Evolutionary conservation across 2,113 vertebrate species (phyloP).

Genomic region (Glaucidium brasilianum): DNA sequence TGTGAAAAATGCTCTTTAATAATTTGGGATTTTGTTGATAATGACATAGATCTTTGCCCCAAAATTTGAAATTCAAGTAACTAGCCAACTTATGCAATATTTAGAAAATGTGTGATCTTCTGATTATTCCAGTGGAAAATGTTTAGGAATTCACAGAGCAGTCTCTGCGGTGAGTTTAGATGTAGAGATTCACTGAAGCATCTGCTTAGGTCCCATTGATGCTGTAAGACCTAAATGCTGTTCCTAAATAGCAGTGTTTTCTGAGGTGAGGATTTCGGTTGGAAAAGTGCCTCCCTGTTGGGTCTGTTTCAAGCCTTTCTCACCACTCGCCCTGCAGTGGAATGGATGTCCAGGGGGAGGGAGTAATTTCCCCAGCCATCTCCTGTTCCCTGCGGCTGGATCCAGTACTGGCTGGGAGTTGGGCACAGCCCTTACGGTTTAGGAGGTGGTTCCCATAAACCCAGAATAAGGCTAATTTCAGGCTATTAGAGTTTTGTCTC

Average conservation of each 20-base stretch:
- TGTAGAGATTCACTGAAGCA: background rate
- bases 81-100: constrained; percentile 20
- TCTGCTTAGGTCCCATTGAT: background rate
- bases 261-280: background rate
- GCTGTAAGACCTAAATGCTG: background rate
- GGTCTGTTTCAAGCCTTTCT: background rate
- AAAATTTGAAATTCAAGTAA: constrained; percentile 23
- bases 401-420: background rate
- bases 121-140: constrained; percentile 35
- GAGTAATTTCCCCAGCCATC: background rate
- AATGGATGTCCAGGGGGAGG: background rate
- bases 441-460: background rate
- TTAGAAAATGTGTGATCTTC: constrained; percentile 15
- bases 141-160: background rate
- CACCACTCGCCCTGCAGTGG: background rate
- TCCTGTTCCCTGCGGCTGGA: background rate
- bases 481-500: background rate
- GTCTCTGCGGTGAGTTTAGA: constrained; percentile 1
- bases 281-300: background rate
- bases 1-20: background rate
- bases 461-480: background rate
- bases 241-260: background rate
- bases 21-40: constrained; percentile 21
- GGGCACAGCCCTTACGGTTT: background rate
- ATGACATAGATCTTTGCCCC: constrained; percentile 15